Percentiles rank a stretch among this genome's conserved stretches.
These are phyloP conservation scores for Bryconaethiops microstoma DNA, from an alignment of 2,797 vertebrate species.

Conservation along the genomic window DNA sequence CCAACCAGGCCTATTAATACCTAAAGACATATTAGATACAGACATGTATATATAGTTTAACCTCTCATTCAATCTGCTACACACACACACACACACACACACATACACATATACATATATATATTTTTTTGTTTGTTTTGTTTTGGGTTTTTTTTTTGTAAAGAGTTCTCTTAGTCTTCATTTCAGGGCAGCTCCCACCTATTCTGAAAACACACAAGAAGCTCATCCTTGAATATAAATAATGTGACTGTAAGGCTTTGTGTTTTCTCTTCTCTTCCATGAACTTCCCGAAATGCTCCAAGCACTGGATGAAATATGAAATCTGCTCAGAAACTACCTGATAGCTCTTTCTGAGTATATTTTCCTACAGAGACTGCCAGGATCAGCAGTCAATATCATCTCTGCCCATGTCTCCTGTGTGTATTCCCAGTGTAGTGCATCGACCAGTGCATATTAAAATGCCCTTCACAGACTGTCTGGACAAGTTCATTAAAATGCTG, in stretches of 20 bases:
- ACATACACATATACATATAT: too few species aligned
- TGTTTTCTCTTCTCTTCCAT: neutral
- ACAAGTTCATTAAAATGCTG: slow-evolving; percentile 35
- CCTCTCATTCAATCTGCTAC: too few species aligned
- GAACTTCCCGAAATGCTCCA: neutral
- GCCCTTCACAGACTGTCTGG: slow-evolving; percentile 46
- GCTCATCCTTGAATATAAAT: neutral
- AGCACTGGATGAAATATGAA: slow-evolving; percentile 6
- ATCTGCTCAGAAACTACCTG: slow-evolving; percentile 37
- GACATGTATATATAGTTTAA: too few species aligned
- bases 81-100: too few species aligned
- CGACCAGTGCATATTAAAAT: slow-evolving; percentile 61
- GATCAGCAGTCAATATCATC: slow-evolving; percentile 41
- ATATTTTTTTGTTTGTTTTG: too few species aligned
- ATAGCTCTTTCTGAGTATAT: slow-evolving; percentile 16
- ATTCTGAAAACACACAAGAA: too few species aligned
- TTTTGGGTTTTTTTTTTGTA: too few species aligned
- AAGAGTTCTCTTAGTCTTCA: too few species aligned
- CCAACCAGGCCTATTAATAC: too few species aligned
- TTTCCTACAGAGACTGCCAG: slow-evolving; percentile 8
- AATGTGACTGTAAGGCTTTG: neutral
- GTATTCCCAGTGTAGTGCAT: slow-evolving; percentile 52
- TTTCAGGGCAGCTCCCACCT: too few species aligned
- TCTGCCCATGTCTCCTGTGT: slow-evolving; percentile 56
- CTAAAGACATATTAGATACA: too few species aligned